These are phyloP conservation scores for Cercocebus atys DNA, from an alignment of 2,113 vertebrate genomes.

Conservation along the genomic window DNA sequence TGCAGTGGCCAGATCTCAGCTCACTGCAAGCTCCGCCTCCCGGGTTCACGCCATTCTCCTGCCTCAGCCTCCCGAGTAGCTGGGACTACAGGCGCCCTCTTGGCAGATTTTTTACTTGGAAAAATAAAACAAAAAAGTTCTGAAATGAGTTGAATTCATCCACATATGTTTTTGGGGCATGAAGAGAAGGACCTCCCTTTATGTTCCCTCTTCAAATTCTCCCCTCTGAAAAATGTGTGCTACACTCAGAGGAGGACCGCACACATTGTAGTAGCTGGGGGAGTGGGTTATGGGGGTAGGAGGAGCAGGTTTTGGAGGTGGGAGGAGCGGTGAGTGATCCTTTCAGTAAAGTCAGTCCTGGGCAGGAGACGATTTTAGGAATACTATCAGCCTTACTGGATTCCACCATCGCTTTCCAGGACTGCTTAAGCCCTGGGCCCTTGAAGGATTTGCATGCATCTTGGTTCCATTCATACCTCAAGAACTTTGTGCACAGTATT, in stretches of 20 bases:
- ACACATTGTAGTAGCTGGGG: rapidly evolving
- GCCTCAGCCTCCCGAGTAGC: no score
- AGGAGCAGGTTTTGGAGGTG: background rate
- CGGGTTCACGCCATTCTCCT: no score
- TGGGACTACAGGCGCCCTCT: background rate
- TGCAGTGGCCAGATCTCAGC: no score
- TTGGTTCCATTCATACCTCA: background rate
- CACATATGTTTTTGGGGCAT: background rate
- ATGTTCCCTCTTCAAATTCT: background rate
- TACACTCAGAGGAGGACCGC: rapidly evolving
- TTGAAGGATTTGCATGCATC: background rate
- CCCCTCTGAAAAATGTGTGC: background rate
- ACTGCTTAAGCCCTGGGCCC: no score
- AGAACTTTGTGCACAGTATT: background rate
- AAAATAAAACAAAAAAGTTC: slow-evolving; percentile 8
- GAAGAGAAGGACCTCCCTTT: background rate
- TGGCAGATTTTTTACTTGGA: background rate
- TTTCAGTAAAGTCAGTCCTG: background rate
- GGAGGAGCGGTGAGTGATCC: background rate
- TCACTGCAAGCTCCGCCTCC: no score
- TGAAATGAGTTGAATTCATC: background rate
- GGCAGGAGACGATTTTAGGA: background rate
- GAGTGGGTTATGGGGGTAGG: background rate
- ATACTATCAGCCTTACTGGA: background rate
- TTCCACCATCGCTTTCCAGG: background rate